phyloP scores from a whole-genome alignment of 2,888 invertebrate species.

The Orchestes rusci region DNA sequence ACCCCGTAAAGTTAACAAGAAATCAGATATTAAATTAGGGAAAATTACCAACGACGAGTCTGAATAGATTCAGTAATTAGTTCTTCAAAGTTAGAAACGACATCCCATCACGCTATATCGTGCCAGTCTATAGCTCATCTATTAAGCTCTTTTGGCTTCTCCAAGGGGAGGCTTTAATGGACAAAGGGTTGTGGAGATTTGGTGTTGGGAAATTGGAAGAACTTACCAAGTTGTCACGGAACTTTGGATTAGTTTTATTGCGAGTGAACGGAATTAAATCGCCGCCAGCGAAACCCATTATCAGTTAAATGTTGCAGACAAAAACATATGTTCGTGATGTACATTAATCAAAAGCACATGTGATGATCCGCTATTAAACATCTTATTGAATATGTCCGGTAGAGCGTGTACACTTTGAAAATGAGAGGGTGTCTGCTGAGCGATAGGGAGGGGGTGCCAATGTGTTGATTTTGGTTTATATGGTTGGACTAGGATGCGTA shows the following conservation, averaged over 20 bases:
- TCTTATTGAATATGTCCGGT: constrained; percentile 38
- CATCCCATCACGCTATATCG: constrained; percentile 40
- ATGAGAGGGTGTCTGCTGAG: constrained; percentile 19
- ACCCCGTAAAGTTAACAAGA: constrained; percentile 28
- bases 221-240: no score
- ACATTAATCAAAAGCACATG: constrained; percentile 39
- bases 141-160: constrained; percentile 17
- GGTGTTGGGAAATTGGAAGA: constrained; percentile 14
- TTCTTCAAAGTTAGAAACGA: constrained; percentile 38
- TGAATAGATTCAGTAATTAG: constrained; percentile 38
- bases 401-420: constrained; percentile 29
- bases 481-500: no score
- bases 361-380: constrained; percentile 39
- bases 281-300: no score
- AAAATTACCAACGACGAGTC: constrained; percentile 36
- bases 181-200: constrained; percentile 20
- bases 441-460: constrained; percentile 14
- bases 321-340: constrained; percentile 31
- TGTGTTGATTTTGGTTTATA: constrained; percentile 18
- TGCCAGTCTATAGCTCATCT: constrained; percentile 25
- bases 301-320: constrained; percentile 23
- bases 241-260: no score
- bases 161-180: constrained; percentile 9
- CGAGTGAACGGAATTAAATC: no score
- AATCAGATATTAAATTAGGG: constrained; percentile 39